Conservation (phyloP, 2,888 invertebrate genomes). For the Clanis bilineata region DNA sequence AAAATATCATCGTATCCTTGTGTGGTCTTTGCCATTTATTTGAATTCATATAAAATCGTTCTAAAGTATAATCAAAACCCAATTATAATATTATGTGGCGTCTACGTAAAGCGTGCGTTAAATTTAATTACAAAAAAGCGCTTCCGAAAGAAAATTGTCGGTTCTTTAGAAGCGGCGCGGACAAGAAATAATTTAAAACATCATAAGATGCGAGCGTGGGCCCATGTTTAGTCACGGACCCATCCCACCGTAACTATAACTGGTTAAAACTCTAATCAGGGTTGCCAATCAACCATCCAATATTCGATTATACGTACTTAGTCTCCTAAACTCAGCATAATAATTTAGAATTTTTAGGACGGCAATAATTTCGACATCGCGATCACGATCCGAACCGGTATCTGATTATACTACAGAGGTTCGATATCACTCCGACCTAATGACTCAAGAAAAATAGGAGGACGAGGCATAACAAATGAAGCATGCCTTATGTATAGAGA, state of each 20-base stretch:
- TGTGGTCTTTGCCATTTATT: neutral
- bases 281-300: neutral
- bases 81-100: conserved; percentile 66
- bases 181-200: conserved; percentile 58
- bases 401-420: neutral
- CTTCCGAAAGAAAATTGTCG: conserved; percentile 56
- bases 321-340: neutral
- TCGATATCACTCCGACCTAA: neutral
- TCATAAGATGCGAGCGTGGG: conserved; percentile 70
- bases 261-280: conserved; percentile 46
- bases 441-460: too few relatives aligned
- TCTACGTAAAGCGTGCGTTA: conserved; percentile 66
- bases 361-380: conserved; percentile 10
- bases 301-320: neutral
- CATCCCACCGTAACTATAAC: conserved; percentile 57
- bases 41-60: neutral
- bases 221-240: conserved; percentile 71
- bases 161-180: conserved; percentile 37
- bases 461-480: too few relatives aligned
- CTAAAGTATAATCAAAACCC: conserved; percentile 55
- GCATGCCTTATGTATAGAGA: too few relatives aligned
- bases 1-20: neutral
- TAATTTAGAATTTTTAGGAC: neutral
- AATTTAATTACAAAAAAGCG: conserved; percentile 65
- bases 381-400: conserved; percentile 18